Conservation (phyloP, 2,113 vertebrate species). For the Illadopsis cleaveri region DNA sequence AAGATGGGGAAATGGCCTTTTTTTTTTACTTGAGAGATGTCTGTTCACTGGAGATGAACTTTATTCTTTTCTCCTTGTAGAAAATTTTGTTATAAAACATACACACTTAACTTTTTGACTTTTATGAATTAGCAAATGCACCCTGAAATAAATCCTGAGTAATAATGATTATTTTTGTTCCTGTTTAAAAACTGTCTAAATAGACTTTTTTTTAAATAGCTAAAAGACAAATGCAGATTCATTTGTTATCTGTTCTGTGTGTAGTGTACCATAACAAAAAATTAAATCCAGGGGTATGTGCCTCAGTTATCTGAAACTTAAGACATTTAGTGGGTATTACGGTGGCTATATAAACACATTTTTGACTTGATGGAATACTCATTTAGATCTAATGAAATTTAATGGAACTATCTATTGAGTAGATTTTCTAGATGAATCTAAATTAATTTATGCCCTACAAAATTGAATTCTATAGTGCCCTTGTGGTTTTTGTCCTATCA, state of each 20-base stretch:
- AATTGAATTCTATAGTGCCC: not conserved
- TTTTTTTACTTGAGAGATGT: not conserved
- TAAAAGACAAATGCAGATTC: not conserved
- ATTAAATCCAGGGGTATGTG: not conserved
- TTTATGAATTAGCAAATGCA: not conserved
- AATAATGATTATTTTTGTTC: not conserved
- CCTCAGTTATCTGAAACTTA: not conserved
- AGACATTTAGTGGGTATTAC: not conserved
- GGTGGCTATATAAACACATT: not conserved
- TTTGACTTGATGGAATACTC: not conserved
- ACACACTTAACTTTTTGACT: fast-evolving
- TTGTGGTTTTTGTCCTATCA: not conserved
- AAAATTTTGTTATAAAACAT: not conserved
- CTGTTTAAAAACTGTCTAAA: not conserved
- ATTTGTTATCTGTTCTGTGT: not conserved
- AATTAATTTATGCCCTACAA: not conserved
- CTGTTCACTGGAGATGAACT: not conserved
- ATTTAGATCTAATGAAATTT: not conserved
- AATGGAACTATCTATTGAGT: not conserved
- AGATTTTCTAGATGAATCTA: not conserved
- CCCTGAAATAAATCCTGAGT: not conserved
- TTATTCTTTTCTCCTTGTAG: not conserved
- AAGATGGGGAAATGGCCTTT: not conserved
- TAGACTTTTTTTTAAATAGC: not conserved
- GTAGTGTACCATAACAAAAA: not conserved